Evolutionary conservation across 2,888 invertebrate genomes (phyloP), one percentile per base, ranked within the genome.

Genomic region (Sarcophaga rosellei): DNA sequence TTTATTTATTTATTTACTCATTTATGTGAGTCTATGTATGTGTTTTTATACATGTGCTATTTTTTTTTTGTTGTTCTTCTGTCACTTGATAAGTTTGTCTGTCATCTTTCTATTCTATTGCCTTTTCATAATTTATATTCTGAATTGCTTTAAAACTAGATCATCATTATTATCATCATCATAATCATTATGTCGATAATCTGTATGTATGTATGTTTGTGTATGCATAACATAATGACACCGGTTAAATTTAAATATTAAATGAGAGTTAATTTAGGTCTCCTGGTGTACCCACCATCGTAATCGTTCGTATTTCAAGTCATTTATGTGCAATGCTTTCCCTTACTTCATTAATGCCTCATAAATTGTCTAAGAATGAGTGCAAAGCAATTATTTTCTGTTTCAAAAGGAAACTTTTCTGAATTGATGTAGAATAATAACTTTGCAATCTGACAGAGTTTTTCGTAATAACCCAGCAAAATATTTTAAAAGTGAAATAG

Each of bases 201-300:
- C 53, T 15, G 35, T 35, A 35, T 6, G 2, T 25, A 4, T 25
- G 25, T 2, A 35, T 35, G 35, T 35, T 35, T 35, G 35, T 53
- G 3, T 2, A 53, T 53, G 53, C 53, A 53, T 53, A 35, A 21
- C 23, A 66, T 81, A 82, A 82, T 82, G 82, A 82, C 66, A 73
- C 53, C 53, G 61, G 66, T 53, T 57, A 47, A 53, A 68, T 74
- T 57, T 53, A 73, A 78, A 79, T 63, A 59, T 74, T 59, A 65
- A 75, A 79, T 70, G 47, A 47, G 75, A 74, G 69, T 69, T 84
- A 74, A 79, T 84, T 84, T 74, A 3, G 45, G 70, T 65, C 59
- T 65, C 23, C 23, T 25, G 35, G 10, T 35, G 2, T 35, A 35
- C 35, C 35, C 35, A 35, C 10, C 25, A 25, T 25, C 74, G 57